Evolutionary conservation across 2,888 invertebrate genomes (phyloP), one percentile per base, ranked within the genome.

Genomic region (Lottia gigantea): DNA sequence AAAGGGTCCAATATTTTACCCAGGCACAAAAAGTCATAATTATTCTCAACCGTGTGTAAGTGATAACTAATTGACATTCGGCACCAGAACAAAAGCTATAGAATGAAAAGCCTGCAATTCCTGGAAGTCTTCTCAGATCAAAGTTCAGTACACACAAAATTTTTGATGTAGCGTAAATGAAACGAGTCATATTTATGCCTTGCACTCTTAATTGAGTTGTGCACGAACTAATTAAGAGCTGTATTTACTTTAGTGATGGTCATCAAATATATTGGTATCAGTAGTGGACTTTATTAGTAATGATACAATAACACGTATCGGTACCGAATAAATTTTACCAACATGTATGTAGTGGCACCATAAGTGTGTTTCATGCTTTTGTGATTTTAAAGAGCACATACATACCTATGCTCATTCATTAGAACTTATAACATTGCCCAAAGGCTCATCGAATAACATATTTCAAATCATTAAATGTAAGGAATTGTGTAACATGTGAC

Each of bases 1-100:
- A 55, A 55, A 55, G 19, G 55, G 55, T 55, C 55, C 55, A 55
- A 55, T 55, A 55, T 55, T 55, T 55, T 55, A 55, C 55, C 55
- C 19, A 55, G 55, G 55, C 19, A 55, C 55, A 55, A 55, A 40
- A 55, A 55, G 55, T 55, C 55, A 55, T 55, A 55, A 55, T 55
- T 55, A 55, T 55, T 55, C 55, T 55, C 55, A 12, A 14, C 23
- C 55, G 23, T 19, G 55, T 55, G 40, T 40, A 23, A 14, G 12
- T 19, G 55, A 55, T 55, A 55, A 23, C 23, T 14, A 14, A 55
- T 19, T 23, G 55, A 55, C 55, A 55, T 55, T 55, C 19, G 23
- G 11, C 12, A 55, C 19, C 23, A 23, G 23, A 23, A 55, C 55
- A 55, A 55, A 19, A 19, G 55, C 40, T 11, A 40, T 40, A 8